Evolutionary conservation across 2,888 invertebrate species (phyloP), one percentile per base, ranked within the genome.

Genomic region (Eilema depressum): DNA sequence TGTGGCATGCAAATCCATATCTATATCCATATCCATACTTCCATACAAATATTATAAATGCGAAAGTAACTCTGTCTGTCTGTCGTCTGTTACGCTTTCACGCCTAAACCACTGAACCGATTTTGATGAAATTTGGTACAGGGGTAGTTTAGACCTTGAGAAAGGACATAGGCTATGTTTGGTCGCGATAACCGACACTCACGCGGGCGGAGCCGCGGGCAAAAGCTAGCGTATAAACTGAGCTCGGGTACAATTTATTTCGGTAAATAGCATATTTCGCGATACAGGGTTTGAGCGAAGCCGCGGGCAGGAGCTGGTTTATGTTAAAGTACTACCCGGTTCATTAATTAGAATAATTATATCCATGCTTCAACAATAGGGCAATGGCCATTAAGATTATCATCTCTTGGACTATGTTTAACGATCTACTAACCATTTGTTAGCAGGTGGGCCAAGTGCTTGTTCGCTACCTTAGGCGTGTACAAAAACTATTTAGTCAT

Each of bases 401-500:
- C n/a, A n/a, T 53, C 53, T 53, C 53, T 8, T 3, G 2, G 20
- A n/a, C 53, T 20, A 47, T 1, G 20, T n/a, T 53, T 53, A 53
- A 53, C 53, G 53, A 53, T 53, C n/a, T 53, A n/a, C 20, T 53
- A 53, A 53, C 53, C 53, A 10, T n/a, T 53, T n/a, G 20, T n/a
- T n/a, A n/a, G 53, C 53, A 53, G 53, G n/a, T 53, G 53, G n/a
- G 0, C n/a, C 3, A 41, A 41, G 41, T 17, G 14, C n/a, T 53
- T 53, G n/a, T 53, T 53, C 53, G 2, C 53, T 53, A 53, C 53
- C 53, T 53, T 53, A 53, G 53, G 1, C n/a, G 8, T 63, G 17
- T 63, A 17, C 17, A 59, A 26, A 23, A 74, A 69, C 64, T 64
- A 57, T 25, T 70, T 67, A 78, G 70, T 73, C 62, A 47, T 11